A percentile compares a stretch with the other conserved stretches of the same genome.
Evolutionary conservation across 2,888 invertebrate species (phyloP).

Genomic region (Lasioglossum figueresi): DNA sequence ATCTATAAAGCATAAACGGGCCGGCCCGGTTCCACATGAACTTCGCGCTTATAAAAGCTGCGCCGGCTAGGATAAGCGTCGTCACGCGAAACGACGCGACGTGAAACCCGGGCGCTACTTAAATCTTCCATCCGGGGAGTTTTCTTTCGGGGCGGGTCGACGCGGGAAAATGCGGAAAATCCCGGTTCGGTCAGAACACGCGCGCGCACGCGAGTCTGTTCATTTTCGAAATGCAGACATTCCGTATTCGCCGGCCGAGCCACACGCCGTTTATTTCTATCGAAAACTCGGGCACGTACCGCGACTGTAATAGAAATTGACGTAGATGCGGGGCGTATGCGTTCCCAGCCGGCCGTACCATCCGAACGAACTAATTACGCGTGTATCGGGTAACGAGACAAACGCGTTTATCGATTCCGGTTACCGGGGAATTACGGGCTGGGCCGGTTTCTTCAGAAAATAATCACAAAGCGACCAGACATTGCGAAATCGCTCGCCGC

Average conservation of each 20-base stretch:
- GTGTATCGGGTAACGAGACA: slow-evolving; percentile 41
- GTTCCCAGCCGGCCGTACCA: slow-evolving; percentile 1
- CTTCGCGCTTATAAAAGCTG: slow-evolving; percentile 10
- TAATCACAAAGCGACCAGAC: neutral
- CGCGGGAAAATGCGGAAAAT: neutral
- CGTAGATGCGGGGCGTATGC: slow-evolving; percentile 24
- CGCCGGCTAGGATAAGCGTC: neutral
- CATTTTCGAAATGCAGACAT: neutral
- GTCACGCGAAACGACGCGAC: neutral
- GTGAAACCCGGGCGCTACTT: neutral
- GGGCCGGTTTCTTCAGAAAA: neutral
- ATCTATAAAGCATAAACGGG: neutral
- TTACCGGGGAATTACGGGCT: slow-evolving; percentile 9
- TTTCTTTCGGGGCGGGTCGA: neutral
- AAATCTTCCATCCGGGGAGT: neutral
- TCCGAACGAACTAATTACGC: slow-evolving; percentile 35
- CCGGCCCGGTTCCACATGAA: neutral
- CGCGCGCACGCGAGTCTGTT: neutral
- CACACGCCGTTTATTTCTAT: neutral
- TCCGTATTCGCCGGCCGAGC: slow-evolving; percentile 10
- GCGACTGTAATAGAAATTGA: slow-evolving; percentile 40
- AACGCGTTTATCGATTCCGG: slow-evolving; percentile 29
- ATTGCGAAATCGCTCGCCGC: neutral
- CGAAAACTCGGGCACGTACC: slow-evolving; percentile 21
- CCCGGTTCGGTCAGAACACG: neutral